Evolutionary conservation across 2,113 vertebrate species (phyloP).

Genomic region (Anolis carolinensis): DNA sequence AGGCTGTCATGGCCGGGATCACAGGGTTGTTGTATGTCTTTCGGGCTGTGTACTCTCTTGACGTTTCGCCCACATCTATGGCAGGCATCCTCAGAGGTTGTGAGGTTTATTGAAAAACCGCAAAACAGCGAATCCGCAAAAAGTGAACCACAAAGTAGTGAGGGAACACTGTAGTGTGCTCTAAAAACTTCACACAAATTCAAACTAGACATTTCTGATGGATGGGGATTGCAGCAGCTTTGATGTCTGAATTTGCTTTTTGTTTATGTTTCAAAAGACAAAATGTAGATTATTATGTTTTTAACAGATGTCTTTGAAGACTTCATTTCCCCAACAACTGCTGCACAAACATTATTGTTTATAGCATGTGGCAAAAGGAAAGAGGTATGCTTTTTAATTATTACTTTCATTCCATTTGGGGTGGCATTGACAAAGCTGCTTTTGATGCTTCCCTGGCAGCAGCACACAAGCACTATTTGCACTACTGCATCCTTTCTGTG

Average conservation of each 20-base stretch:
- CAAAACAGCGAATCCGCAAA: too few relatives aligned
- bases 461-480: not conserved
- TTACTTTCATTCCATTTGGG: not conserved
- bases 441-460: not conserved
- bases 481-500: too few relatives aligned
- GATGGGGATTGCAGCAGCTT: not conserved
- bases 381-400: slow-evolving; percentile 81
- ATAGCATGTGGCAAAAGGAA: slow-evolving; percentile 98
- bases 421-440: not conserved
- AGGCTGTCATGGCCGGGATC: too few relatives aligned
- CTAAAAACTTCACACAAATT: rapidly evolving
- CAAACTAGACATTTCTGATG: not conserved
- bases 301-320: slow-evolving; percentile 96
- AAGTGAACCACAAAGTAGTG: too few relatives aligned
- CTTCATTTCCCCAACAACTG: slow-evolving; percentile 97
- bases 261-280: slow-evolving; percentile 7
- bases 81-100: too few relatives aligned
- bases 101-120: too few relatives aligned
- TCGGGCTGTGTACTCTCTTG: too few relatives aligned
- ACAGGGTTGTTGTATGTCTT: too few relatives aligned
- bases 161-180: too few relatives aligned
- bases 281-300: slow-evolving; percentile 43
- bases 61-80: too few relatives aligned
- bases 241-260: not conserved
- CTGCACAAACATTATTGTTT: slow-evolving; percentile 96